Conservation (phyloP, 2,797 vertebrate species). For the Tapirus indicus region DNA sequence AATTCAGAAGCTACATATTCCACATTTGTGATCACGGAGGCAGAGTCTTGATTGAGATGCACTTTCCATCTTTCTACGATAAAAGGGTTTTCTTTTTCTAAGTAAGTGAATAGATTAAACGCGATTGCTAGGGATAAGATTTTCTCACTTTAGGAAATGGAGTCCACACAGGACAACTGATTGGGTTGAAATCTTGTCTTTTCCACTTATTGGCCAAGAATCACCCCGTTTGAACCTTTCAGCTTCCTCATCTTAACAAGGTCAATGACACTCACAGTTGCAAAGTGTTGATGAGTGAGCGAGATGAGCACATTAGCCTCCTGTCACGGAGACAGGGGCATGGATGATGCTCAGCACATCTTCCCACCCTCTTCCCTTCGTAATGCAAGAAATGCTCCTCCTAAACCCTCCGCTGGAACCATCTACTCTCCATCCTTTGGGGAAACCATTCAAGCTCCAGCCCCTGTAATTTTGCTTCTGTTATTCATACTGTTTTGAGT, state of each 20-base stretch:
- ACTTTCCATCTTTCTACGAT: not conserved
- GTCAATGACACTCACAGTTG: accelerated
- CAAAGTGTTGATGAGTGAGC: not conserved
- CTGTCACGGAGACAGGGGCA: accelerated
- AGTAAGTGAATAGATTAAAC: not conserved
- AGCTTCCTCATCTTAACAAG: not conserved
- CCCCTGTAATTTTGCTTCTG: not conserved
- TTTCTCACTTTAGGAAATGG: slow-evolving; percentile 27
- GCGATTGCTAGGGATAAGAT: not conserved
- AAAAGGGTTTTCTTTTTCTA: slow-evolving; percentile 21
- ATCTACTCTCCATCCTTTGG: not conserved
- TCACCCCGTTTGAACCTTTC: not conserved
- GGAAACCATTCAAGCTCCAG: not conserved
- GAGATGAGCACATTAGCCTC: not conserved
- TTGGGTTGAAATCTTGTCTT: not conserved
- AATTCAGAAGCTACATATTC: not conserved
- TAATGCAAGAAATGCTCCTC: not conserved
- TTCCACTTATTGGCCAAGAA: not conserved
- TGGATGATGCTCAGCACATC: not conserved
- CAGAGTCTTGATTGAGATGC: not conserved
- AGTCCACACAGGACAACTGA: not conserved
- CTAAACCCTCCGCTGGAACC: not conserved
- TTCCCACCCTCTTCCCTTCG: not conserved
- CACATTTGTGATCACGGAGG: not conserved
- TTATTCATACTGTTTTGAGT: not conserved